Percentiles rank a stretch among this genome's conserved stretches.
phyloP scores from a whole-genome alignment of 1,140 invertebrate genomes.

The Oncopodura yosiiana region DNA sequence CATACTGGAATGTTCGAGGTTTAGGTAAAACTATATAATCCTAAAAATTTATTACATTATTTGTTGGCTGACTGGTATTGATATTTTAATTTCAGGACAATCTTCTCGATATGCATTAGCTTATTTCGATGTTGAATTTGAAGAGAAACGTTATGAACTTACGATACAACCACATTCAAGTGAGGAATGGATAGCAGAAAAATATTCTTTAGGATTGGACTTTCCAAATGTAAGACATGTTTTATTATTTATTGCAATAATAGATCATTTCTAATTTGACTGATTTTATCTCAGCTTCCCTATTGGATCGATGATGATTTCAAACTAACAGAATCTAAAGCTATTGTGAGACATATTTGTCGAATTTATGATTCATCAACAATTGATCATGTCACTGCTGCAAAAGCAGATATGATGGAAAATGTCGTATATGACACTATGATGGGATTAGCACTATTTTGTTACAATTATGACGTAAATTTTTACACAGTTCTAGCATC shows the following conservation, averaged over 20 bases:
- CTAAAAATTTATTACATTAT: too few species aligned
- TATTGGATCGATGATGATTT: constrained; percentile 27
- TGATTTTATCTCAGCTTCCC: constrained; percentile 14
- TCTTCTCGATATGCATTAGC: constrained; percentile 10
- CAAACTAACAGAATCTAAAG: constrained; percentile 19
- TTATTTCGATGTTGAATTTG: constrained; percentile 18
- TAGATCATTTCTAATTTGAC: too few species aligned
- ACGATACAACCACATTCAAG: too few species aligned
- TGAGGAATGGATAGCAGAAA: constrained; percentile 10
- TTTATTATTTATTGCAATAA: too few species aligned
- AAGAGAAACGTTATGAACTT: constrained; percentile 9
- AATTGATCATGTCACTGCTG: not conserved
- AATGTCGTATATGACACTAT: not conserved
- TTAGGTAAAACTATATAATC: too few species aligned
- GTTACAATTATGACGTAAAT: too few species aligned
- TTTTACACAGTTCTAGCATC: too few species aligned
- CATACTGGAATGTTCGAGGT: constrained; percentile 20
- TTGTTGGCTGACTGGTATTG: too few species aligned
- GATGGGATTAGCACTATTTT: too few species aligned
- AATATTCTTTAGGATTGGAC: constrained; percentile 9
- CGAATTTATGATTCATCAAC: not conserved
- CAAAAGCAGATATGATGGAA: constrained; percentile 2
- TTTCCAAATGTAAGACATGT: constrained; percentile 22
- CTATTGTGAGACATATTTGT: constrained; percentile 17
- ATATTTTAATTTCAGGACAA: too few species aligned